Percentiles rank a stretch among this genome's conserved stretches.
Conservation (phyloP, 2,888 invertebrate species). For the Drosophila mettleri region DNA sequence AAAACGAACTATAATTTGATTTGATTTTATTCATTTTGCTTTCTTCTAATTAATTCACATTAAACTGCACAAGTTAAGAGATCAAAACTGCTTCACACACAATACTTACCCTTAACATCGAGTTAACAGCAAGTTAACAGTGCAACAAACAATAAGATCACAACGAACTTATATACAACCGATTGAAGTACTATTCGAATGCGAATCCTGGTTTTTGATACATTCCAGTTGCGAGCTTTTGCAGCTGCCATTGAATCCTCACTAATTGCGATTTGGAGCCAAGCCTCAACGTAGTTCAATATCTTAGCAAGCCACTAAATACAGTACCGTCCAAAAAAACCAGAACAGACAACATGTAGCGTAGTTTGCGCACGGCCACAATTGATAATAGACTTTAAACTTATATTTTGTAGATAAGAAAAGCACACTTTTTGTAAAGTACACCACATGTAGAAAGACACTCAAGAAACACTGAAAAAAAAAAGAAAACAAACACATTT, state of each 20-base stretch:
- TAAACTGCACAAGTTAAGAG: conserved; percentile 31
- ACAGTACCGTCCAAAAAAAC: conserved; percentile 68
- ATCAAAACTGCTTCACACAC: conserved; percentile 28
- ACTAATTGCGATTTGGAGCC: conserved; percentile 8
- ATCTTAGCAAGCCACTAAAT: conserved; percentile 40
- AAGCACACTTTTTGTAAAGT: conserved; percentile 40
- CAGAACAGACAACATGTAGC: conserved; percentile 42
- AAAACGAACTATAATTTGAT: conserved; percentile 7
- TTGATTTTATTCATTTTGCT: conserved; percentile 20
- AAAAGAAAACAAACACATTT: conserved; percentile 4
- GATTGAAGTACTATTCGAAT: background rate
- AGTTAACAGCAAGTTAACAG: conserved; percentile 41
- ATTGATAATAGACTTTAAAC: conserved; percentile 52
- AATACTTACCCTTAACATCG: conserved; percentile 25
- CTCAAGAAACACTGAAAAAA: conserved; percentile 7
- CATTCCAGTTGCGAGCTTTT: conserved; percentile 23
- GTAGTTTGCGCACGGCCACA: conserved; percentile 50
- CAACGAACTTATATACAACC: conserved; percentile 20
- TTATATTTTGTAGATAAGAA: conserved; percentile 60
- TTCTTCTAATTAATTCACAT: conserved; percentile 29
- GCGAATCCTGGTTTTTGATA: conserved; percentile 12
- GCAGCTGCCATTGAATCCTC: conserved; percentile 22
- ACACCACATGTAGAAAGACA: conserved; percentile 26
- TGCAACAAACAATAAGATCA: conserved; percentile 39
- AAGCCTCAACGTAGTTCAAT: conserved; percentile 30